Base-by-base conservation (phyloP, 2,888 invertebrate genomes). In the Endomychus coccineus region DNA sequence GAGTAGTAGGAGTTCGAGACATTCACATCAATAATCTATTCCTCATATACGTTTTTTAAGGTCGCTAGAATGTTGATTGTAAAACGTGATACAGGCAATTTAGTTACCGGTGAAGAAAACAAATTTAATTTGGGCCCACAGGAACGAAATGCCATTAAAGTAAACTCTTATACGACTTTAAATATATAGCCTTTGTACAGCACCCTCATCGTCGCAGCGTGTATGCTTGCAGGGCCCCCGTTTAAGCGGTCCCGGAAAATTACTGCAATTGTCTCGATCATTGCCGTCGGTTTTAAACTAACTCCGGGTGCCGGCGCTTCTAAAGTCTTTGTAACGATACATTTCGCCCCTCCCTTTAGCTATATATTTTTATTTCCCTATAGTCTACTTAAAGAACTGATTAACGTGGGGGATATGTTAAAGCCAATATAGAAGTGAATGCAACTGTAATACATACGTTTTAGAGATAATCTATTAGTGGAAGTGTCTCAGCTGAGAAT, bases 281-380 rank as follows among this genome's bases (percentile, higher is more conserved):
- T 62, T 60, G 60, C 58, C 54, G 56, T 52, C 58, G 59, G 58
- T 56, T 52, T 54, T 49, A 56, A 55, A 55, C 54, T 51, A 49
- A 54, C 49, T 50, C 46, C 38, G 43, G 44, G 43, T 35, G 27
- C 23, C 17, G 28, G 25, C 17, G 27, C 27, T 25, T 10, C 7
- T 6, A n/a, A n/a, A n/a, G n/a, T n/a, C n/a, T n/a, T n/a, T n/a
- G n/a, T n/a, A n/a, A n/a, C n/a, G n/a, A n/a, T 6, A 6, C 12
- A 25, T 9, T 28, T 40, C 31, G 44, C 49, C 51, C 50, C 53
- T 52, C 54, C 49, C 52, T 45, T 19, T 50, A 52, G 61, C 59
- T 57, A 62, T 62, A 62, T 65, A 65, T 65, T 64, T 64, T 64
- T 64, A 65, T 65, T 65, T 65, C 65, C 64, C 65, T 54, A 56